Conservation (phyloP, 2,888 invertebrate species). For the Plutella xylostella region DNA sequence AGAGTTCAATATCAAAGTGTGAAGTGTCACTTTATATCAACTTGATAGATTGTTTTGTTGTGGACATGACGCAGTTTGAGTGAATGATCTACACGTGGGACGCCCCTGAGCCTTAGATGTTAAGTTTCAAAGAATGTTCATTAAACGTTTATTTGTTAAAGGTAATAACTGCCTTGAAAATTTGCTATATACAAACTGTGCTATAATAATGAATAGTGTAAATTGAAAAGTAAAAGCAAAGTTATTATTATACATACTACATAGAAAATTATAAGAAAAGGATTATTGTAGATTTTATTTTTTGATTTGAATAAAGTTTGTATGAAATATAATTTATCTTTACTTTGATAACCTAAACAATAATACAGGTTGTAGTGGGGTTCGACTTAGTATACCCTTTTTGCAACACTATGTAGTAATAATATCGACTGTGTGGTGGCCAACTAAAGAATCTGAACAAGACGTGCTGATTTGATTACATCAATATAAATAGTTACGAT, state of each 20-base stretch:
- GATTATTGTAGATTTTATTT: constrained; percentile 68
- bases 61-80: no score
- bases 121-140: no score
- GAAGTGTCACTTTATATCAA: background rate
- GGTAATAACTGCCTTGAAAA: constrained; percentile 3
- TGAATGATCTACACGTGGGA: no score
- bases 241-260: constrained; percentile 51
- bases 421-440: no score
- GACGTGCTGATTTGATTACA: no score
- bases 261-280: constrained; percentile 39
- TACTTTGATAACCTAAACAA: no score
- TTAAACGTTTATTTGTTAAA: constrained; percentile 4
- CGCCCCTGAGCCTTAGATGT: constrained; percentile 4
- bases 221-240: constrained; percentile 49
- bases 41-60: no score
- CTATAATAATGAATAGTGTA: constrained; percentile 9
- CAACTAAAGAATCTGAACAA: no score
- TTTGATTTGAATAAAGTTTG: constrained; percentile 71
- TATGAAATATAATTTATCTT: constrained; percentile 45
- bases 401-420: no score
- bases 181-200: constrained; percentile 1
- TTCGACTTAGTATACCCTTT: no score
- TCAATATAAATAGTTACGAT: no score
- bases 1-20: background rate
- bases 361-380: no score